Evolutionary conservation across 2,113 vertebrate genomes (phyloP).

Genomic region (Aix galericulata): DNA sequence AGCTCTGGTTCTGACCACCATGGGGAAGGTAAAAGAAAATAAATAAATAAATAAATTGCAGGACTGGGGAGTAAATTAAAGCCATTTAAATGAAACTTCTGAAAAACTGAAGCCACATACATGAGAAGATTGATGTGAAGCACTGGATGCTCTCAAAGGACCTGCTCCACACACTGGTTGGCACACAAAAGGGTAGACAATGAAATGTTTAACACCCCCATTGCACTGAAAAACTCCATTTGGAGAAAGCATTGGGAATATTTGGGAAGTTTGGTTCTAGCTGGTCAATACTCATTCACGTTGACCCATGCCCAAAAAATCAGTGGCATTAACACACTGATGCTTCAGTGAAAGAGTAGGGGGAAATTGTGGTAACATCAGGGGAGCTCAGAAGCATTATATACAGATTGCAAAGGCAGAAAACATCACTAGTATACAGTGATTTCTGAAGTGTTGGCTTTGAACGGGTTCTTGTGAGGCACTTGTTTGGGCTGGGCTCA

Average conservation of each 20-base stretch:
- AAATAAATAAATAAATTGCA: background rate
- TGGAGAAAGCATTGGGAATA: background rate
- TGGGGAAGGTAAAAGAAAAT: background rate
- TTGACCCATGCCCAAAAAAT: background rate
- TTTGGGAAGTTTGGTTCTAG: background rate
- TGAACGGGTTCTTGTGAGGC: background rate
- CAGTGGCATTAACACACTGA: background rate
- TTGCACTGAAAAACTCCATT: background rate
- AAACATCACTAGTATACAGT: rapidly evolving
- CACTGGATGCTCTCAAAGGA: background rate
- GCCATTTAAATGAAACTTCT: background rate
- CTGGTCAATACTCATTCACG: background rate
- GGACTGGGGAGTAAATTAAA: background rate
- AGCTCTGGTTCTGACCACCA: background rate
- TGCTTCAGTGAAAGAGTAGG: background rate
- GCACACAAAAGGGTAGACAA: background rate
- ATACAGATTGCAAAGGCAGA: background rate
- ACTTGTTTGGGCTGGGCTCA: background rate
- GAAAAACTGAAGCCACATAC: background rate
- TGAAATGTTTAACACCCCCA: rapidly evolving
- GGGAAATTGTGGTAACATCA: rapidly evolving
- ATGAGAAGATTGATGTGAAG: background rate
- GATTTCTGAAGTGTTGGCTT: background rate
- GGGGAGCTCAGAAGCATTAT: background rate
- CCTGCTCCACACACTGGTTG: background rate